A percentile compares a stretch with the other conserved stretches of the same genome.
phyloP scores from a whole-genome alignment of 2,888 invertebrate genomes.

The Rhaphigaster nebulosa region DNA sequence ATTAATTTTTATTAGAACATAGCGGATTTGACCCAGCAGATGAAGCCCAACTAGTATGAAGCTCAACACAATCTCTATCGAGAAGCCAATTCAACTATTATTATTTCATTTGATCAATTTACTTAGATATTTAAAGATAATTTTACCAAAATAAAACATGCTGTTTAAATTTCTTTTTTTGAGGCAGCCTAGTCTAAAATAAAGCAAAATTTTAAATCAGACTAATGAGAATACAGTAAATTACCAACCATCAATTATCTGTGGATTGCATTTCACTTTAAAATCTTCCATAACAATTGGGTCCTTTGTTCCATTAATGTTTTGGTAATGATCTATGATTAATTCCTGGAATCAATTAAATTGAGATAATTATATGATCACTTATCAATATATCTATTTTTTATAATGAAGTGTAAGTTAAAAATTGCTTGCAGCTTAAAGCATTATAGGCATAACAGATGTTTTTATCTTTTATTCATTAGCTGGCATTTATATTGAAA shows the following conservation, averaged over 20 bases:
- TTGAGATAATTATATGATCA: neutral
- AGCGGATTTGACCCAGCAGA: too few relatives aligned
- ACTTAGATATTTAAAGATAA: neutral
- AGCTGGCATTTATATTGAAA: too few relatives aligned
- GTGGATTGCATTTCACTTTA: neutral
- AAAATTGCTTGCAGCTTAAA: too few relatives aligned
- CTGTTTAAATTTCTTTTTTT: neutral
- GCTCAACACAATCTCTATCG: too few relatives aligned
- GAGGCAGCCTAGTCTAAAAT: too few relatives aligned
- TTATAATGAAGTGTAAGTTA: neutral
- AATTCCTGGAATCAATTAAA: constrained; percentile 3
- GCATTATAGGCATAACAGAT: neutral
- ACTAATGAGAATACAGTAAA: neutral
- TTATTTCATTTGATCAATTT: too few relatives aligned
- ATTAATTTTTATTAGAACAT: too few relatives aligned
- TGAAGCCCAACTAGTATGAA: too few relatives aligned
- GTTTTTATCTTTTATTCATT: too few relatives aligned
- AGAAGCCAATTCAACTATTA: too few relatives aligned
- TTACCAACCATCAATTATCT: neutral
- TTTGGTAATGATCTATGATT: neutral
- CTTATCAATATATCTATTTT: neutral
- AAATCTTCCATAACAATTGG: constrained; percentile 11
- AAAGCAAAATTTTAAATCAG: neutral
- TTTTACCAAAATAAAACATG: neutral
- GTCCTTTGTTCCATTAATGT: neutral